These are phyloP conservation scores for Margarornis squamiger DNA, from an alignment of 2,797 vertebrate genomes.

Conservation along the genomic window DNA sequence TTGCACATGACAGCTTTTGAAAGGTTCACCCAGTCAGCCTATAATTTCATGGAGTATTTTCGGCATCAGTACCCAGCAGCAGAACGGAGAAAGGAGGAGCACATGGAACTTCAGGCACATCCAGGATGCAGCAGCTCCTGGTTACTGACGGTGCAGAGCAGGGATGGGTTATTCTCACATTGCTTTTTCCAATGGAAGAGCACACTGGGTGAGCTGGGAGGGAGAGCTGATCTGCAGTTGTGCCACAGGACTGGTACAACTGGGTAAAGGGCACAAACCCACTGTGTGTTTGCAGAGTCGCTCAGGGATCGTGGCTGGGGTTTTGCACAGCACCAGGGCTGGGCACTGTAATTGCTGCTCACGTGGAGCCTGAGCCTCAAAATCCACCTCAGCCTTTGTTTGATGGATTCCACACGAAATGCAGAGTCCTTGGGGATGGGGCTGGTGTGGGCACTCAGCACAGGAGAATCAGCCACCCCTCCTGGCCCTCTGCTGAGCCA, in stretches of 20 bases:
- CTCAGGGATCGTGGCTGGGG: neutral
- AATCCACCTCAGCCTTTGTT: slow-evolving; percentile 24
- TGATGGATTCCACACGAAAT: neutral
- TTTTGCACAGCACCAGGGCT: neutral
- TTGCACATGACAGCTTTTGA: slow-evolving; percentile 62
- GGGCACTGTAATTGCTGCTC: neutral
- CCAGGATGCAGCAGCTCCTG: neutral
- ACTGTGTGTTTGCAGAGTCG: neutral
- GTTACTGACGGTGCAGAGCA: neutral
- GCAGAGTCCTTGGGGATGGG: neutral
- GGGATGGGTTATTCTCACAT: neutral
- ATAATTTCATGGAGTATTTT: slow-evolving; percentile 60
- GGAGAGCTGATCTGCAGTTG: neutral
- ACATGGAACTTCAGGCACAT: neutral
- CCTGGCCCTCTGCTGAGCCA: neutral
- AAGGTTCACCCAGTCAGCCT: slow-evolving; percentile 61
- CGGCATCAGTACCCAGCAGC: slow-evolving; percentile 5
- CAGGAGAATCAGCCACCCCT: neutral
- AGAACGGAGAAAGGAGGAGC: slow-evolving; percentile 5
- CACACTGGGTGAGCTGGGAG: neutral
- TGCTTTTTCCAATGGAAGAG: neutral
- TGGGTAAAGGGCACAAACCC: neutral
- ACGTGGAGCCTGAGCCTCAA: neutral
- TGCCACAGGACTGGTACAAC: neutral
- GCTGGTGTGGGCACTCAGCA: neutral